Evolutionary conservation across 1,140 invertebrate species (phyloP), one percentile per base, ranked within the genome.

Genomic region (Drosophila mojavensis): DNA sequence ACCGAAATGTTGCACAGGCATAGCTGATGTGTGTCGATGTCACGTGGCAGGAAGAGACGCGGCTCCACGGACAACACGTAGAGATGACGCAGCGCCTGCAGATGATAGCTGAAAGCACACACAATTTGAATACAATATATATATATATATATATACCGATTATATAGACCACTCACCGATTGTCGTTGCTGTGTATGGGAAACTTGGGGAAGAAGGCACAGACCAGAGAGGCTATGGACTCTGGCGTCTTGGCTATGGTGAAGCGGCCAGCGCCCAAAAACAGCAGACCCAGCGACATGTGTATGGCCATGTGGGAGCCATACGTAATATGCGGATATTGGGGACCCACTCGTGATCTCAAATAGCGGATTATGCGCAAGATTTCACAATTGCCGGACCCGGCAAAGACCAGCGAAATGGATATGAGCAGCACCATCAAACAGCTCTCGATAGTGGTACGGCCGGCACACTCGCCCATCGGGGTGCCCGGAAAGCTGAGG

Each of bases 181-280:
- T 99, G 91, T 99, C 98, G 91, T 98, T 98, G 84, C 96, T 98
- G 92, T 99, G 97, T 4, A 96, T 98, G 48, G 98, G 98, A 93
- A 98, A 99, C 92, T 98, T 98, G 3, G 98, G 98, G 93, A 98
- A 99, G 92, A 99, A 96, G 2, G 98, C 96, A 91, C 97, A 97
- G 41, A 99, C 93, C 41, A 99, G 92, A 0, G 97, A 97, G 4
- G 97, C 98, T 7, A 99, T 94, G 10, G 97, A 95, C 75, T 95
- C 94, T 3, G 97, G 96, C 11, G 95, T 95, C 55, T 97, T 98
- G 4, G 96, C 96, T 13, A 99, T 93, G 6, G 97, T 98, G 71
- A 96, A 97, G 33, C 97, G 94, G 0, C 98, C 98, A 43, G 97
- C 98, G n/a, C 98, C 98, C 5, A 99, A 93, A 92, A 99, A 99